Base-by-base conservation (phyloP, 2,797 vertebrate genomes). In the Benthosema pterotum region DNA sequence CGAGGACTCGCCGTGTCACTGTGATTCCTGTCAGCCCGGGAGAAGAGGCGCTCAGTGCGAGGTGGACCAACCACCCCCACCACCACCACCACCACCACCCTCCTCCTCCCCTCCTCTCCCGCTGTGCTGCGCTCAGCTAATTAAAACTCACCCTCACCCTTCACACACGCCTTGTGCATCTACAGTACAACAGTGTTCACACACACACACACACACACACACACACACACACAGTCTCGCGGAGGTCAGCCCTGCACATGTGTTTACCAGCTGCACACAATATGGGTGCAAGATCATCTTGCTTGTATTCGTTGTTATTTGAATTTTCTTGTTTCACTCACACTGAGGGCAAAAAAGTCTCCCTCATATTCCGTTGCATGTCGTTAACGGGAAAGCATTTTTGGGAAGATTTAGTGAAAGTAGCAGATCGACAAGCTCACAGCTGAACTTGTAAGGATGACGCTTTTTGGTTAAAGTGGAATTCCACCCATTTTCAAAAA, bases 81-180 rank as follows among this genome's bases (percentile, higher is more conserved):
- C n/a, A n/a, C n/a, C n/a, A n/a, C 74, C 68, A 79, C 74, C 67
- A 70, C 81, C n/a, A n/a, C 22, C 22, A 2, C 6, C 32, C 32
- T 8, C 7, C 32, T 8, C 32, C 32, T 2, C 32, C 32, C 32
- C 7, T 9, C 63, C 48, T 43, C 75, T 66, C 79, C 72, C 67
- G 73, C 81, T 80, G 82, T 58, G 83, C 80, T 78, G 65, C 43
- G 63, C 69, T 83, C 62, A 69, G 74, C 87, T 89, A 86, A 91
- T 90, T 90, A 86, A 89, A 87, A 80, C 59, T 50, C 65, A 48
- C 66, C 16, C 57, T 52, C 72, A 58, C 57, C 6, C 54, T 42
- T 43, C 38, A 11, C 50, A 57, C 54, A 57, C 28, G 43, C 17
- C 42, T n/a, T 42, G 72, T 60, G 57, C 67, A 70, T 57, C 57